phyloP scores from a whole-genome alignment of 1,140 invertebrate genomes.

The Subanguina moxae region DNA sequence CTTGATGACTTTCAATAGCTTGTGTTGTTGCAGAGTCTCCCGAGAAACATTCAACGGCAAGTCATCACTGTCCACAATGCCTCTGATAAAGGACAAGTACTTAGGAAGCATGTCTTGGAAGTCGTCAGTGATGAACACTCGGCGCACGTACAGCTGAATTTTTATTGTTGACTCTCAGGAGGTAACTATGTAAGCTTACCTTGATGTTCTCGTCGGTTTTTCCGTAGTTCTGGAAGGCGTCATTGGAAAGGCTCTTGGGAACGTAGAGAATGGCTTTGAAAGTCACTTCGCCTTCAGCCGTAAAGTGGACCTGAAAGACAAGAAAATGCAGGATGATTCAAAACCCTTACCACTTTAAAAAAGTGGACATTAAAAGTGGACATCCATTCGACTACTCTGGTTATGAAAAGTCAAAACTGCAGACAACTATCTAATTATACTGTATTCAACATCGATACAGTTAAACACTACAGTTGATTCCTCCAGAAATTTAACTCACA shows the following conservation, averaged over 20 bases:
- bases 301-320: constrained; percentile 78
- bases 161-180: no score
- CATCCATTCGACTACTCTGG: no score
- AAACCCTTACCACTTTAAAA: no score
- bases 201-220: constrained; percentile 91
- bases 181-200: constrained; percentile 57
- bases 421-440: not conserved
- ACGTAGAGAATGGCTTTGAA: constrained; percentile 93
- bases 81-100: constrained; percentile 87
- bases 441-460: not conserved
- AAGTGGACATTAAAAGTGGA: no score
- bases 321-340: no score
- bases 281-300: constrained; percentile 95
- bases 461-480: not conserved
- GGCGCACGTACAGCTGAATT: constrained; percentile 76
- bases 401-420: no score
- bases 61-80: constrained; percentile 98
- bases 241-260: constrained; percentile 79
- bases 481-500: constrained; percentile 11
- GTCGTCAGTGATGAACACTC: constrained; percentile 98
- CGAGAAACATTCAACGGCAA: constrained; percentile 94
- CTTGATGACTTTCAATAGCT: constrained; percentile 96
- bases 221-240: constrained; percentile 90
- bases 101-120: constrained; percentile 99
- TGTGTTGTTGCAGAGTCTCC: constrained; percentile 92